Percentiles rank a stretch among this genome's conserved stretches.
These are phyloP conservation scores for Drosophila planitibia DNA, from an alignment of 2,888 invertebrate species.

Conservation along the genomic window DNA sequence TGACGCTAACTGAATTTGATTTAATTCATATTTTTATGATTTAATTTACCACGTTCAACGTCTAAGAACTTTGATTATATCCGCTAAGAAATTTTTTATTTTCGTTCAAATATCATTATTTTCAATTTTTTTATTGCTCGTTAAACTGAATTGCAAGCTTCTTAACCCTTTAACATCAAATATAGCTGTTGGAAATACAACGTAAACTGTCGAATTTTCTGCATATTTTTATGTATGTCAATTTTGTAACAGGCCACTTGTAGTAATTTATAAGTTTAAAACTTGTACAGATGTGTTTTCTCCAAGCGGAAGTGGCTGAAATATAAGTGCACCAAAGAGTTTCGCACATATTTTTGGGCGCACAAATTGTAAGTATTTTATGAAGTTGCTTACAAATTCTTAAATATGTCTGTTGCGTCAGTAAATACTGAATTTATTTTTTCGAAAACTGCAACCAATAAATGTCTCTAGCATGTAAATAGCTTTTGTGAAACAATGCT, in stretches of 20 bases:
- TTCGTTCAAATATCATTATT: neutral
- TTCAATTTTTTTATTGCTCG: conserved; percentile 24
- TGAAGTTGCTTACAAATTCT: neutral
- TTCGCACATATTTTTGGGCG: neutral
- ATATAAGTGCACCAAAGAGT: neutral
- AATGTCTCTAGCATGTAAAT: neutral
- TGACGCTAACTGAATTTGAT: conserved; percentile 11
- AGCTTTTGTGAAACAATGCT: neutral
- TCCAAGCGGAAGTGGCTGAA: neutral
- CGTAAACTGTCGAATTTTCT: neutral
- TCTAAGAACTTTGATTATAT: neutral
- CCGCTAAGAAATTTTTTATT: neutral
- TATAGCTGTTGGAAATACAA: neutral
- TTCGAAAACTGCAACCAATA: neutral
- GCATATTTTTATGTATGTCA: neutral
- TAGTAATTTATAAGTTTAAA: neutral
- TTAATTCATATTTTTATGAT: conserved; percentile 33
- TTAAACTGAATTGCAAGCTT: conserved; percentile 4
- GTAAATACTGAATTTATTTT: neutral
- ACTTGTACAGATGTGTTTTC: neutral
- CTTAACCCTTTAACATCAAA: conserved; percentile 9
- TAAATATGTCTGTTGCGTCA: neutral
- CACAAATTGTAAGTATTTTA: neutral
- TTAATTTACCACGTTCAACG: conserved; percentile 4
- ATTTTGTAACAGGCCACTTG: neutral